Base-by-base conservation (phyloP, 1,140 invertebrate genomes). In the Heterodera schachtii region DNA sequence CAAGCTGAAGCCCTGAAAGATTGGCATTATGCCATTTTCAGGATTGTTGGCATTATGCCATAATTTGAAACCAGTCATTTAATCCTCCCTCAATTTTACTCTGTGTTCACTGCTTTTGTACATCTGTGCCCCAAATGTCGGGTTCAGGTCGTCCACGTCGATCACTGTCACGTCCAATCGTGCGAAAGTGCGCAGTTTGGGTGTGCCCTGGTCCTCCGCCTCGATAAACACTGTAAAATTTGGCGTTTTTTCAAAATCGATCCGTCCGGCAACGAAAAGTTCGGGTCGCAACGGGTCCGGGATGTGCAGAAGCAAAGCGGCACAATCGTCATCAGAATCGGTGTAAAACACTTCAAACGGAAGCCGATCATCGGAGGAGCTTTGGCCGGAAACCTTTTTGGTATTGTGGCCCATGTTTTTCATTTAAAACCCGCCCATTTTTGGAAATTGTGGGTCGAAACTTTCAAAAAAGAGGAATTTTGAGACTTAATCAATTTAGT, bases 131-230 rank as follows among this genome's bases (percentile, higher is more conserved):
- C 73, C 67, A 73, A 87, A 87, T 21, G 73, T 64, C 13, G 86
- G 86, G 76, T 87, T 86, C 44, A 82, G 73, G 46, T 87, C 86
- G 75, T 87, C 85, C 1, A 86, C 49, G 77, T 87, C 86, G 7
- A 77, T 57, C n/a, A 87, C 82, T n/a, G 77, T 84, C 31, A 87
- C 84, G 16, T 82, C 70, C 44, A 87, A 67, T n/a, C 71, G 71
- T 7, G 82, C 86, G 21, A 60, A 71, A 13, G 84, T 75, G 13
- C 77, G 66, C 49, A 83, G 44, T 67, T 75, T 71, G 1, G 86
- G 86, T 11, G 70, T 79, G 71, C 86, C 86, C 41, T 82, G 76
- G 79, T 87, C 86, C 75, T 82, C 82, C 9, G 86, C 8, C 11
- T 43, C 31, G 69, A 71, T 11, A 11, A 11, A 52, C 11, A 52